phyloP scores from a whole-genome alignment of 2,113 vertebrate species.

The Lipotes vexillifer region DNA sequence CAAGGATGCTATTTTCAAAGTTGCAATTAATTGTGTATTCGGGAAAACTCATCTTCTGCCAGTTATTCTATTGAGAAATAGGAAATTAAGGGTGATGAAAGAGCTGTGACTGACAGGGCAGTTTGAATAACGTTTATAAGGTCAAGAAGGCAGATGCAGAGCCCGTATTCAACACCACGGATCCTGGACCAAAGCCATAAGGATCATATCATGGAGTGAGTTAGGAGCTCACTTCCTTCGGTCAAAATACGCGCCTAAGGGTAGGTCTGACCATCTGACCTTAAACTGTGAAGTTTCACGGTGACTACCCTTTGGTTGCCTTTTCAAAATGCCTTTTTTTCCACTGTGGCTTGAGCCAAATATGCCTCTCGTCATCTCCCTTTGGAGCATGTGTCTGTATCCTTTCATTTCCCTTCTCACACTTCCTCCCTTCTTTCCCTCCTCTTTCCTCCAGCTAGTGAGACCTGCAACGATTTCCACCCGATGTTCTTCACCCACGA shows the following conservation, averaged over 20 bases:
- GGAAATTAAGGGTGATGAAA: background rate
- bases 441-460: conserved; percentile 87
- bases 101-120: background rate
- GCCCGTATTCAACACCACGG: background rate
- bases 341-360: background rate
- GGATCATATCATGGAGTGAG: background rate
- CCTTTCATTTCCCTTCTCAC: background rate
- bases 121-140: background rate
- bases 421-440: background rate
- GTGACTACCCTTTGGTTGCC: background rate
- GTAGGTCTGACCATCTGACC: background rate
- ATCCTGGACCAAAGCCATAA: background rate
- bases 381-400: background rate
- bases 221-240: background rate
- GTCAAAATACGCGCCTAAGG: background rate
- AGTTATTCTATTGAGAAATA: background rate
- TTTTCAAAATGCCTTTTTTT: background rate
- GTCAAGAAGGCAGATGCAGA: background rate
- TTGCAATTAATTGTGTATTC: background rate
- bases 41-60: background rate
- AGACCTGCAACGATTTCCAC: conserved; percentile 99
- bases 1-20: conserved; percentile 4
- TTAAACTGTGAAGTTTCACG: background rate
- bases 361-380: background rate
- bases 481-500: conserved; percentile 99